Evolutionary conservation across 2,113 vertebrate species (phyloP), one percentile per base, ranked within the genome.

Genomic region (Nibea albiflora): DNA sequence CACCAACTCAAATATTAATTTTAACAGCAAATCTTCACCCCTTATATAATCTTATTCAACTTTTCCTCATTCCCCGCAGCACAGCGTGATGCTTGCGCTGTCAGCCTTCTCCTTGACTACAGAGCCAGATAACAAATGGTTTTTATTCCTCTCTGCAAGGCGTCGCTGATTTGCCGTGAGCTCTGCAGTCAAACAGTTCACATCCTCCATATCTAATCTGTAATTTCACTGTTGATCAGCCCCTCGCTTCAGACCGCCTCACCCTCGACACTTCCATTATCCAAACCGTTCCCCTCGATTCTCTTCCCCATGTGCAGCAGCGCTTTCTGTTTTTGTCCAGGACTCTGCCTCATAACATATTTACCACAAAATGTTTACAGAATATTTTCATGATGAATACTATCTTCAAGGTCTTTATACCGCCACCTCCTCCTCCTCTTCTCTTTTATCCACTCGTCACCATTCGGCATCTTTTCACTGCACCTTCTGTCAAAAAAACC

Each of bases 381-480:
- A 71, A 31, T n/a, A 11, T 56, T 19, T 65, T 73, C 63, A 24
- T 67, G 10, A 74, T 82, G 39, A 82, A 71, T 58, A 61, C 42
- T 66, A 50, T 78, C 46, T 52, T 81, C 53, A 81, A 90, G 85
- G 63, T 86, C 52, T 76, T 83, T 42, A 20, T n/a, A 39, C 70
- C 54, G 24, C 12, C 58, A 1, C 83, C n/a, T 31, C 39, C 35
- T 31, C 39, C 35, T 54, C 20, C 57, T 50, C 49, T 4, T 68
- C 2, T 50, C 44, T 64, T 75, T 52, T 22, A 60, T 81, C 53
- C 53, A 11, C 26, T 70, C 46, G 0, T 49, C 81, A 35, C 49
- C 70, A 42, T 2, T 61, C 31, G 72, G 56, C n/a, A 44, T 58
- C 31, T 53, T 75, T 75, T 66, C 39, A 56, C 44, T 50, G 3